Base-by-base conservation (phyloP, 2,888 invertebrate genomes). In the Calliphora vomitoria region DNA sequence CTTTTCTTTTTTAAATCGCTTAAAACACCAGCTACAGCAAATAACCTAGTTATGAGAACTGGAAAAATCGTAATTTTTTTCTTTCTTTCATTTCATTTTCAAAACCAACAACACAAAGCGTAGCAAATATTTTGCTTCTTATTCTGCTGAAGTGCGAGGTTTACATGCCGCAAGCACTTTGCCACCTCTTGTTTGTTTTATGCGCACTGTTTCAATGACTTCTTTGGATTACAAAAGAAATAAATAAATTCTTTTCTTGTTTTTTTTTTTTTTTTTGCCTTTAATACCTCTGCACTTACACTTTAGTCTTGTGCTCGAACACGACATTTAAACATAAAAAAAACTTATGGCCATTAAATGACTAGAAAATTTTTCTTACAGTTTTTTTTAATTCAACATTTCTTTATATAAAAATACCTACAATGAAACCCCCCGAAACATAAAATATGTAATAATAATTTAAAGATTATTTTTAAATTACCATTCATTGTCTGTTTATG, bases 381-480 rank as follows among this genome's bases (percentile, higher is more conserved):
- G 6, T 53, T 53, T 18, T 8, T 18, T n/a, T 53, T 35, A 25
- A n/a, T 31, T 31, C 31, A 31, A 8, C 6, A 6, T 5, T n/a
- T n/a, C n/a, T n/a, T 50, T n/a, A n/a, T n/a, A 6, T 6, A 35
- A 35, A 35, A 35, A 35, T 35, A 35, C 35, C 35, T n/a, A 50
- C 50, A n/a, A n/a, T 15, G n/a, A 8, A 50, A n/a, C 5, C 15
- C 13, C 4, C 1, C 25, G 25, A 58, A 58, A 58, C 25, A 13
- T 25, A n/a, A 8, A 35, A 62, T 15, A 31, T 31, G 8, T 2
- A 38, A 15, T 44, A 66, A 66, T 41, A 66, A 41, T 66, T 41
- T 66, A 44, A 20, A 66, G 38, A 64, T 60, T 41, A 64, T 64
- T 66, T 66, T 66, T 66, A 44, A 66, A 66, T 66, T 44, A 44